Evolutionary conservation across 2,113 vertebrate species (phyloP).

Genomic region (Junco hyemalis): DNA sequence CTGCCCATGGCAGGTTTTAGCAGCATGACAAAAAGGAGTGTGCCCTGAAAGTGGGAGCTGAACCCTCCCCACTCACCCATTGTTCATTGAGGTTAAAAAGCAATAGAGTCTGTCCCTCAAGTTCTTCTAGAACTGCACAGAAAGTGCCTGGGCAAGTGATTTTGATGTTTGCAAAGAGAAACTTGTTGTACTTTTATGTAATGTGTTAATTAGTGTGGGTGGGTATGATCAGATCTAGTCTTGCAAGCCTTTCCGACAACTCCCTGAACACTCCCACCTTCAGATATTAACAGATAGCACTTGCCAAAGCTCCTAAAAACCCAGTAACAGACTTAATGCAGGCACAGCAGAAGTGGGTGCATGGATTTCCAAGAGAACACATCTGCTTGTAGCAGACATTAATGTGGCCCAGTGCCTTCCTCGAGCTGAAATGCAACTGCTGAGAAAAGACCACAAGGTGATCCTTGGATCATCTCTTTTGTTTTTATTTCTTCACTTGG

Average conservation of each 20-base stretch:
- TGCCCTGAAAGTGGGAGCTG: not conserved
- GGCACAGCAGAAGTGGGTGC: not conserved
- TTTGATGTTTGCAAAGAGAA: slow-evolving; percentile 38
- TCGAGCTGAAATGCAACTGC: not conserved
- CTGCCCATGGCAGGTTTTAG: not conserved
- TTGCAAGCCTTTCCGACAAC: slow-evolving; percentile 53
- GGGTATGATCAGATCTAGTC: slow-evolving; percentile 50
- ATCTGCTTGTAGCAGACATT: not conserved
- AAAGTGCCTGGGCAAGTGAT: slow-evolving; percentile 38
- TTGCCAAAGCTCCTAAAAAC: slow-evolving; percentile 46
- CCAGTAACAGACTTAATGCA: not conserved
- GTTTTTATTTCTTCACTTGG: not conserved
- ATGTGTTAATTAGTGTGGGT: slow-evolving; percentile 61
- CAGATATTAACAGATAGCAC: slow-evolving; percentile 54
- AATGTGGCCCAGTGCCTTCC: not conserved
- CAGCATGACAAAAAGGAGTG: not conserved
- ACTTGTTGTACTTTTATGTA: slow-evolving; percentile 52
- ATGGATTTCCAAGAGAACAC: not conserved
- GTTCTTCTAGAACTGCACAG: slow-evolving; percentile 27
- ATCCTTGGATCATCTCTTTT: not conserved
- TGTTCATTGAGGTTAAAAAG: not conserved
- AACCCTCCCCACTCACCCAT: not conserved
- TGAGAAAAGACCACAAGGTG: not conserved
- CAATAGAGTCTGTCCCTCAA: not conserved
- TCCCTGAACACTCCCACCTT: slow-evolving; percentile 53